Evolutionary conservation across 2,113 vertebrate species (phyloP), one percentile per base, ranked within the genome.

Genomic region (Mastomys coucha): DNA sequence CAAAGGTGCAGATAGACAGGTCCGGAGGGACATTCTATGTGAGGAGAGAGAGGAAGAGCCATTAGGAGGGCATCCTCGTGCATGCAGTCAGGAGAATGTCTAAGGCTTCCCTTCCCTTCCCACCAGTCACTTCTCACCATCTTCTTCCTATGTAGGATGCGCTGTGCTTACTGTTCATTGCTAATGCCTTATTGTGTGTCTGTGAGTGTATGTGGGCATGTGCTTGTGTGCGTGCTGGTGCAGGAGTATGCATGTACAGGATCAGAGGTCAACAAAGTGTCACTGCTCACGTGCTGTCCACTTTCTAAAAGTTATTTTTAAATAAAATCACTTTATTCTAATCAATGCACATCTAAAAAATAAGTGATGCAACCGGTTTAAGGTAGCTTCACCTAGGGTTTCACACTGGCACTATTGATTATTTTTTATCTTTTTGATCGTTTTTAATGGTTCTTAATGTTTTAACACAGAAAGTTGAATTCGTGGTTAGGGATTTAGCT

Each of bases 1-100:
- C 99, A 56, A 99, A 99, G n/a, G 99, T 99, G 96, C 99, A 99
- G 97, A 99, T 99, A 95, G 99, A 99, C 96, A 99, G 99, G 98
- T 99, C 99, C 58, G 99, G 99, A 96, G 99, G 99, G n/a, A 99
- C 99, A 99, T 99, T 99, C 99, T 99, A 98, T 56, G 96, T 90
- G 67, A 69, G 67, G 67, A 53, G 81, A 96, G 91, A 98, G 90
- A 96, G 28, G 28, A 70, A 33, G 28, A 95, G 7, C 63, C 17
- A n/a, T 51, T 31, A 95, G 98, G 16, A 70, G 1, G 9, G 5
- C 26, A 36, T 16, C 31, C 16, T 14, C 65, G 58, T 36, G 51
- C n/a, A 84, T 19, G 31, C 33, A 56, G 49, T 5, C 39, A 60
- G 58, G 8, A 36, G 31, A 81, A 78, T 53, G 65, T 80, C n/a